These are phyloP conservation scores for Chromis chromis DNA, from an alignment of 2,797 vertebrate species.

Conservation along the genomic window DNA sequence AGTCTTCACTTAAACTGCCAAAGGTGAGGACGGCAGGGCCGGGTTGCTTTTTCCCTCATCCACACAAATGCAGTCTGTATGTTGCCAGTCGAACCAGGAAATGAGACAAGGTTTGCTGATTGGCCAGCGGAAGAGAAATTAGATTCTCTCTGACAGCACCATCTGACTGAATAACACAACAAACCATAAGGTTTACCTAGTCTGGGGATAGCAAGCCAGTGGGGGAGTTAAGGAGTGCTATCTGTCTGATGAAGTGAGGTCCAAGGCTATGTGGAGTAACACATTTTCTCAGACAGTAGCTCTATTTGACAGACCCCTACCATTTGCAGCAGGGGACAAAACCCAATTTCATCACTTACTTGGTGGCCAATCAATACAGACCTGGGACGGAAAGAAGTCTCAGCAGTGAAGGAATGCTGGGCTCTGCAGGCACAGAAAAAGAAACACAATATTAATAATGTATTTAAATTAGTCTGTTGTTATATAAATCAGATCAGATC, in stretches of 20 bases:
- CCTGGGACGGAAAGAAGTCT: slow-evolving; percentile 53
- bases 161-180: slow-evolving; percentile 61
- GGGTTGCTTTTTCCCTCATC: slow-evolving; percentile 56
- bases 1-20: slow-evolving; percentile 79
- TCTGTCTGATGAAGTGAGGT: slow-evolving; percentile 61
- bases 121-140: slow-evolving; percentile 65
- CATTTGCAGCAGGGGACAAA: slow-evolving; percentile 72
- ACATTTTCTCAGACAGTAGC: slow-evolving; percentile 52
- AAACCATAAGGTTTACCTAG: slow-evolving; percentile 48
- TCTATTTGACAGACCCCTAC: slow-evolving; percentile 62
- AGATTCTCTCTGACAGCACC: slow-evolving; percentile 63
- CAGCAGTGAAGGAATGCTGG: slow-evolving; percentile 9
- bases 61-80: slow-evolving; percentile 74
- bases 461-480: slow-evolving; percentile 29
- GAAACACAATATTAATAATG: slow-evolving; percentile 35
- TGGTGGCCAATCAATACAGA: slow-evolving; percentile 75
- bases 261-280: slow-evolving; percentile 42
- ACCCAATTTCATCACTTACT: slow-evolving; percentile 75
- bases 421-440: slow-evolving; percentile 38
- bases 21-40: slow-evolving; percentile 70
- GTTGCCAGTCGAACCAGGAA: slow-evolving; percentile 73
- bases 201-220: slow-evolving; percentile 45
- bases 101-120: slow-evolving; percentile 74
- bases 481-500: slow-evolving; percentile 27
- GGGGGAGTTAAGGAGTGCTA: slow-evolving; percentile 52